Conservation (phyloP, 2,113 vertebrate species). For the Lichenostomus cassidix region DNA sequence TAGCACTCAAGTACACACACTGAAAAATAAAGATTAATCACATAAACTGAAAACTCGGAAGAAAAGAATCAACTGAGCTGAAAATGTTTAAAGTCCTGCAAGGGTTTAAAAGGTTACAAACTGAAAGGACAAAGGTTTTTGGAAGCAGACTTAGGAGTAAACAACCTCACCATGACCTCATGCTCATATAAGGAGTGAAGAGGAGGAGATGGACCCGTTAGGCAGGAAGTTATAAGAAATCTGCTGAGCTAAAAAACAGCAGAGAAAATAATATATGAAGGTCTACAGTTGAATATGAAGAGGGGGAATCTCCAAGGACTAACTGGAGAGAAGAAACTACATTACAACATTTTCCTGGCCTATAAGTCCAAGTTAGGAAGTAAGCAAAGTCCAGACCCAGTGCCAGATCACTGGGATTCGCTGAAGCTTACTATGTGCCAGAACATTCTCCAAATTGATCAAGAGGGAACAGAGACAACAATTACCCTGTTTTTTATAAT, state of each 20-base stretch:
- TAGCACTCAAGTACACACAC: conserved; percentile 34
- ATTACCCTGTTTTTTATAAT: conserved; percentile 62
- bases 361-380: conserved; percentile 68
- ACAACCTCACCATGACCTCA: conserved; percentile 58
- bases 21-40: conserved; percentile 63
- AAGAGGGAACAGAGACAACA: conserved; percentile 70
- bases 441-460: conserved; percentile 76
- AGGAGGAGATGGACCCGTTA: conserved; percentile 60
- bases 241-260: conserved; percentile 72
- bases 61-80: conserved; percentile 8
- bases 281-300: conserved; percentile 67
- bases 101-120: conserved; percentile 62
- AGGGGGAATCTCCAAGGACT: conserved; percentile 73
- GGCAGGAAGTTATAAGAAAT: conserved; percentile 67
- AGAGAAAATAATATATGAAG: conserved; percentile 72
- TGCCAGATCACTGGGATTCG: conserved; percentile 71
- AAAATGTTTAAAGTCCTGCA: conserved; percentile 31
- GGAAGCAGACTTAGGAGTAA: conserved; percentile 57
- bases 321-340: conserved; percentile 70
- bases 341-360: conserved; percentile 83
- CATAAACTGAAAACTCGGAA: conserved; percentile 30
- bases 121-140: conserved; percentile 59
- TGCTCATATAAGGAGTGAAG: conserved; percentile 62
- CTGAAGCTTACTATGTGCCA: conserved; percentile 67
- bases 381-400: conserved; percentile 65